Evolutionary conservation across 2,113 vertebrate species (phyloP).

Genomic region (Sterna hirundo): DNA sequence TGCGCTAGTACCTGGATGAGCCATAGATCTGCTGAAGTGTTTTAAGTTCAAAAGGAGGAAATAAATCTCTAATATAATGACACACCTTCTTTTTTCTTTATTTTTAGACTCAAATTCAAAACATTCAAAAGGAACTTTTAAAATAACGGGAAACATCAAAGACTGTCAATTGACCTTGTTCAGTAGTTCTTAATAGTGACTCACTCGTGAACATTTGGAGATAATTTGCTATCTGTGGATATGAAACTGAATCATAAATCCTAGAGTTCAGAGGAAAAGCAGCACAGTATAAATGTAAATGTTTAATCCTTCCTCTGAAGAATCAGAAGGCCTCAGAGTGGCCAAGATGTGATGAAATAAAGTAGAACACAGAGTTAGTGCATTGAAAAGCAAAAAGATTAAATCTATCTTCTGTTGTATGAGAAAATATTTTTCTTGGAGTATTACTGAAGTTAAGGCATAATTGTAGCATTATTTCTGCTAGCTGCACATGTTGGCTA

Average conservation of each 20-base stretch:
- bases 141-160: constrained; percentile 65
- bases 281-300: constrained; percentile 53
- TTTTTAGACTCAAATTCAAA: constrained; percentile 69
- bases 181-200: constrained; percentile 67
- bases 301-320: constrained; percentile 58
- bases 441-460: background rate
- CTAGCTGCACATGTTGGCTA: background rate
- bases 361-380: background rate
- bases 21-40: constrained; percentile 38
- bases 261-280: constrained; percentile 65
- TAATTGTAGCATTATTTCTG: constrained; percentile 11
- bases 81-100: constrained; percentile 53
- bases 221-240: constrained; percentile 75
- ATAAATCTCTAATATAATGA: constrained; percentile 66
- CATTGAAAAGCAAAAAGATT: constrained; percentile 30
- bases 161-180: constrained; percentile 67
- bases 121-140: constrained; percentile 63
- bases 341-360: constrained; percentile 50
- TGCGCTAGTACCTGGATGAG: constrained; percentile 52
- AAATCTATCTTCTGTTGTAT: background rate
- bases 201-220: constrained; percentile 77
- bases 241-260: constrained; percentile 76
- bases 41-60: constrained; percentile 66
- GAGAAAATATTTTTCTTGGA: constrained; percentile 9
- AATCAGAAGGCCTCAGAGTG: constrained; percentile 26